Evolutionary conservation across 2,113 vertebrate genomes (phyloP).

Genomic region (Zosterops hypoxanthus): DNA sequence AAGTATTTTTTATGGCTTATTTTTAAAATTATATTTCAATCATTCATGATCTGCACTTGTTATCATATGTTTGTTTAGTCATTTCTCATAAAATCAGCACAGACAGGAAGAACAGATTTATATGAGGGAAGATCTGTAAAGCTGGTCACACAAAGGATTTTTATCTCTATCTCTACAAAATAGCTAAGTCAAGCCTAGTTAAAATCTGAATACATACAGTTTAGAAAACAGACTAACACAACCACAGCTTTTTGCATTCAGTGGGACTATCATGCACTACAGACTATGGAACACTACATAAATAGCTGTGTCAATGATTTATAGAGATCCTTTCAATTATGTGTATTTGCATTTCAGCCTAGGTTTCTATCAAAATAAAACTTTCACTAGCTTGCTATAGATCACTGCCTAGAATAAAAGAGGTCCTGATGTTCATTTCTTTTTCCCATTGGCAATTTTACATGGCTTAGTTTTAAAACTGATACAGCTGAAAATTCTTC

Average conservation of each 20-base stretch:
- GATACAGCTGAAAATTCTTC: neutral
- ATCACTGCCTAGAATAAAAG: constrained; percentile 1
- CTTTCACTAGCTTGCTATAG: neutral
- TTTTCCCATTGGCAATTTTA: neutral
- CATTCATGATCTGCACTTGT: neutral
- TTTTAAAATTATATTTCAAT: neutral
- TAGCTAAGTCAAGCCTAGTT: neutral
- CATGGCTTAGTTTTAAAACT: constrained; percentile 27
- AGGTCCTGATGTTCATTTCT: neutral
- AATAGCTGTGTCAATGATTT: neutral
- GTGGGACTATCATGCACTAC: neutral
- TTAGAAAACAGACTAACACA: neutral
- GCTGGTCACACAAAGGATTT: neutral
- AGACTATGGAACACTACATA: neutral
- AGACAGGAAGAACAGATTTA: neutral
- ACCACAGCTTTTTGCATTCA: neutral
- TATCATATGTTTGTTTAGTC: neutral
- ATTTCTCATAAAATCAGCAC: neutral
- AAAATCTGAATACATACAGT: neutral
- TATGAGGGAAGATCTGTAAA: neutral
- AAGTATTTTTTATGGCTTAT: neutral
- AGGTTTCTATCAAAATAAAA: constrained; percentile 25
- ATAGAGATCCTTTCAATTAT: neutral
- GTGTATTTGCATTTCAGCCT: constrained; percentile 2
- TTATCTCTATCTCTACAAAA: neutral